A percentile compares a stretch with the other conserved stretches of the same genome.
phyloP scores from a whole-genome alignment of 2,113 vertebrate species.

The Oplegnathus fasciatus region DNA sequence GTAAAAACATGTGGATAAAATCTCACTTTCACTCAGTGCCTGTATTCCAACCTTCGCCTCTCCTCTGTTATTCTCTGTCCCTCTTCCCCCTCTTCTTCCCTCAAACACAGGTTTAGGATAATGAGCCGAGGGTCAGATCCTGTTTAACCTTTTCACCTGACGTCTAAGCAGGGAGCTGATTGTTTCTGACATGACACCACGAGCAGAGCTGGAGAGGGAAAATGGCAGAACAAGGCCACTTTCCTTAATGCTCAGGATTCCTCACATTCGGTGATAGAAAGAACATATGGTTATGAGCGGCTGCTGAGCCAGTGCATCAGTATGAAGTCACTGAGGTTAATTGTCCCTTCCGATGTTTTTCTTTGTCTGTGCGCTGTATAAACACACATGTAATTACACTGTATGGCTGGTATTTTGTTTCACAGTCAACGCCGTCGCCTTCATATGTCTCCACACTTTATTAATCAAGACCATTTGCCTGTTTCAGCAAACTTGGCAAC shows the following conservation, averaged over 20 bases:
- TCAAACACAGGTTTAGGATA: constrained; percentile 35
- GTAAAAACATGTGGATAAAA: background rate
- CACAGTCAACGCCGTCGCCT: constrained; percentile 36
- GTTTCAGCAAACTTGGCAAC: constrained; percentile 9
- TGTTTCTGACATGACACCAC: constrained; percentile 45
- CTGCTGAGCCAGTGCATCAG: constrained; percentile 47
- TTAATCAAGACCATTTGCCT: constrained; percentile 33
- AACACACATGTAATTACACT: constrained; percentile 63
- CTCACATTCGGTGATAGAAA: constrained; percentile 38
- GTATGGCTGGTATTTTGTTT: constrained; percentile 36
- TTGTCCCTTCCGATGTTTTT: constrained; percentile 65
- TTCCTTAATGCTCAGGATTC: constrained; percentile 28
- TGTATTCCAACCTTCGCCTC: background rate
- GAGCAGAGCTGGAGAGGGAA: constrained; percentile 20
- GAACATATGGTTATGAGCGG: constrained; percentile 60
- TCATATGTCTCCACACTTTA: constrained; percentile 39
- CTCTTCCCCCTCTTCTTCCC: background rate
- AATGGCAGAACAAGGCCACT: background rate
- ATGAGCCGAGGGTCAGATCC: constrained; percentile 29
- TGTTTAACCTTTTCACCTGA: constrained; percentile 55
- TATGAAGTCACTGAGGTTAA: constrained; percentile 64
- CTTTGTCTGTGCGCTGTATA: constrained; percentile 52
- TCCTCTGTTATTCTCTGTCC: background rate
- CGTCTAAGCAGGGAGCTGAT: constrained; percentile 48
- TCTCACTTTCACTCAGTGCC: background rate